Percentiles rank a stretch among this genome's conserved stretches.
Evolutionary conservation across 2,113 vertebrate genomes (phyloP).

Genomic region (Odocoileus virginianus): DNA sequence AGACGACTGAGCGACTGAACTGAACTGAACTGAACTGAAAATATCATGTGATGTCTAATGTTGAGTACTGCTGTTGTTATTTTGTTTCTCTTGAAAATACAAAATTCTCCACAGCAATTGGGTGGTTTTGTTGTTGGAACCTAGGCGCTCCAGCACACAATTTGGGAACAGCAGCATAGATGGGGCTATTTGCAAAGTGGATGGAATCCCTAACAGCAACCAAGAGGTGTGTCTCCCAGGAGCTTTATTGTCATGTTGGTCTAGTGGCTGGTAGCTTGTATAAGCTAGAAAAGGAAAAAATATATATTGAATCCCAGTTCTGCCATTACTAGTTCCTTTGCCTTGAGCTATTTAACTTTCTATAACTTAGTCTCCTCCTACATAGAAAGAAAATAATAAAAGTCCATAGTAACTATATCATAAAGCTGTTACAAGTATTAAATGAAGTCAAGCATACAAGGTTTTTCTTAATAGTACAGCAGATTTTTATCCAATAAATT

Average conservation of each 20-base stretch:
- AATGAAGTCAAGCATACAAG: neutral
- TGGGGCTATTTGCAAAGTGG: too few species aligned
- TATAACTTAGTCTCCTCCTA: neutral
- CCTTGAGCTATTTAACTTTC: neutral
- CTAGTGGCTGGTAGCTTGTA: neutral
- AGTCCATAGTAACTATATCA: neutral
- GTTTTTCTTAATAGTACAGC: neutral
- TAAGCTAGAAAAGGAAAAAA: neutral
- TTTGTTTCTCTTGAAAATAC: neutral
- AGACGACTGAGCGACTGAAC: too few species aligned
- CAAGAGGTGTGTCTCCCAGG: too few species aligned
- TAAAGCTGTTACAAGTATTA: neutral
- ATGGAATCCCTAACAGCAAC: too few species aligned
- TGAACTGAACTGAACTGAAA: too few species aligned
- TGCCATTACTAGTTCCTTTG: neutral
- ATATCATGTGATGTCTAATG: neutral
- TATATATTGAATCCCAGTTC: neutral
- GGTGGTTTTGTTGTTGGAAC: fast-evolving
- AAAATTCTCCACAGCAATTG: neutral
- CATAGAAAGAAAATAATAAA: neutral
- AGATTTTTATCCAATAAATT: neutral
- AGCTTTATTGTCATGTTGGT: neutral
- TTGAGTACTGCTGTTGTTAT: neutral
- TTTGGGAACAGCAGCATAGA: neutral
- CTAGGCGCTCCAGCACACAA: neutral